phyloP scores from a whole-genome alignment of 2,888 invertebrate species.

The Pollenia angustigena region DNA sequence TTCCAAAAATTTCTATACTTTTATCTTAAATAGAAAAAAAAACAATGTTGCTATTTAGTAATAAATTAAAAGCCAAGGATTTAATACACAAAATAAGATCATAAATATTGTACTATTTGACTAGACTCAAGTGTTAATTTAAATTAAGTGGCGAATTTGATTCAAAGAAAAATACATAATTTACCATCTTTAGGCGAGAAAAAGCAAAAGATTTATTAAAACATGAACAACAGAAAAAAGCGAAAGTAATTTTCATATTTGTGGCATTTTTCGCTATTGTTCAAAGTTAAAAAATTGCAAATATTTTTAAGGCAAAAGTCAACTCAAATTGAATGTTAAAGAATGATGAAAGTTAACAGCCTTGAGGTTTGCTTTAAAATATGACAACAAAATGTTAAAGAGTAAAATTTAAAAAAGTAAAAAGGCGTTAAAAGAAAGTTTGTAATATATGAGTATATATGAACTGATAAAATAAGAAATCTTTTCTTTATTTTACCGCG shows the following conservation, averaged over 20 bases:
- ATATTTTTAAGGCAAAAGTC: not conserved
- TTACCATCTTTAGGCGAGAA: conserved; percentile 16
- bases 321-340: conserved; percentile 5
- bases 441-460: too few species aligned
- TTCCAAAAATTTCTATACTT: not conserved
- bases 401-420: too few species aligned
- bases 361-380: not conserved
- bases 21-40: not conserved
- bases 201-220: conserved; percentile 31
- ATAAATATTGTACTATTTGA: conserved; percentile 28
- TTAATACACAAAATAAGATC: not conserved
- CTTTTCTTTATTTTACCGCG: too few species aligned
- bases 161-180: conserved; percentile 37
- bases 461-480: too few species aligned
- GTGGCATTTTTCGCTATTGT: not conserved
- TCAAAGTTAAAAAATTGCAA: not conserved
- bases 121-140: conserved; percentile 53
- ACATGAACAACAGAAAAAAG: not conserved
- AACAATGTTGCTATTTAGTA: not conserved
- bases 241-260: not conserved
- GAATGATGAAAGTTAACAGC: conserved; percentile 1
- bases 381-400: too few species aligned
- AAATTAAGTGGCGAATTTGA: conserved; percentile 46
- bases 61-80: conserved; percentile 23
- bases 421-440: too few species aligned